These are phyloP conservation scores for Aspidiotus destructor DNA, from an alignment of 2,888 invertebrate genomes.

Conservation along the genomic window DNA sequence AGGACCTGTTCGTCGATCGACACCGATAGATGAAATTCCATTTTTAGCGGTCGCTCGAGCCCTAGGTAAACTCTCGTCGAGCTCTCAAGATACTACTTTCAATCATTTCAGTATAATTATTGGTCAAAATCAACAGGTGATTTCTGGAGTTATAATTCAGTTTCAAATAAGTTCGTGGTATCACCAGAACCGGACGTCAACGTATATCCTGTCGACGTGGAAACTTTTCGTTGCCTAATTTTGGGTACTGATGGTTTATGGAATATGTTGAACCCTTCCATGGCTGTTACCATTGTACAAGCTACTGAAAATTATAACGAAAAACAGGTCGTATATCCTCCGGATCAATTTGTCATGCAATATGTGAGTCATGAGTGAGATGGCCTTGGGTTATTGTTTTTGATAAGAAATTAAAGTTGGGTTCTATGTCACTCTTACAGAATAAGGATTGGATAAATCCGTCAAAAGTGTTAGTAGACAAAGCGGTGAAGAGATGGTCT, in stretches of 20 bases:
- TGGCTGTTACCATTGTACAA: constrained; percentile 74
- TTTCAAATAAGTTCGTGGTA: constrained; percentile 85
- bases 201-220: constrained; percentile 69
- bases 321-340: constrained; percentile 45
- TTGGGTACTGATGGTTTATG: constrained; percentile 95
- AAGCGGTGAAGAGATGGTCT: constrained; percentile 74
- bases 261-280: constrained; percentile 82
- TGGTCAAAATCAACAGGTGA: constrained; percentile 55
- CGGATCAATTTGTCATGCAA: constrained; percentile 40
- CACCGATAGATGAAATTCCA: constrained; percentile 86
- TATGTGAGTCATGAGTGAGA: constrained; percentile 29
- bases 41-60: constrained; percentile 94
- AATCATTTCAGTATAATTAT: not conserved
- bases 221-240: constrained; percentile 65
- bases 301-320: constrained; percentile 73
- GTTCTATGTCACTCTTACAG: constrained; percentile 19
- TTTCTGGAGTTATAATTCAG: constrained; percentile 93
- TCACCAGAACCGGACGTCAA: constrained; percentile 94
- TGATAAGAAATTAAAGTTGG: not conserved
- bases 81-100: not conserved
- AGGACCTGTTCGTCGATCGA: constrained; percentile 81
- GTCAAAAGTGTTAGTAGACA: constrained; percentile 76
- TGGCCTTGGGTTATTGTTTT: not conserved
- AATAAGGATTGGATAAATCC: constrained; percentile 68
- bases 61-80: constrained; percentile 50